phyloP scores from a whole-genome alignment of 2,888 invertebrate genomes.

The Hipparchia sbordonii region DNA sequence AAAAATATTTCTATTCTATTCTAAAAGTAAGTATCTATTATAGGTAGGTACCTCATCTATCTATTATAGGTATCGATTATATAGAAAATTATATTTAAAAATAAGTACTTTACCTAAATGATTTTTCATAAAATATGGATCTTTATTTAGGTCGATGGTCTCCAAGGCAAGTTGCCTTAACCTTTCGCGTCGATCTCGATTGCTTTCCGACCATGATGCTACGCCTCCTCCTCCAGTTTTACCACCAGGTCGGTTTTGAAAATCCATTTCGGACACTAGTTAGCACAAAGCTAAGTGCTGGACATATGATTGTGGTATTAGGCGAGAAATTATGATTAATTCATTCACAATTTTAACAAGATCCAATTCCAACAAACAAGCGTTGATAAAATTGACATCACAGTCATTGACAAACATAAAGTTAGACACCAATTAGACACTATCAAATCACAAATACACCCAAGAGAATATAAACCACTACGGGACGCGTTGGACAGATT shows the following conservation, averaged over 20 bases:
- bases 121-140: conserved; percentile 99
- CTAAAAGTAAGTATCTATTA: too few species aligned
- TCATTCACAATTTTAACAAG: too few species aligned
- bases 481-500: too few species aligned
- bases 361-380: too few species aligned
- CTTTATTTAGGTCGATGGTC: conserved; percentile 99
- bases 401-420: too few species aligned
- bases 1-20: too few species aligned
- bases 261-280: conserved; percentile 89
- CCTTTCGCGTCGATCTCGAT: conserved; percentile 97
- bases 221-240: conserved; percentile 99
- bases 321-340: background rate
- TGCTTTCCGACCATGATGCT: conserved; percentile 99
- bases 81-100: background rate
- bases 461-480: too few species aligned
- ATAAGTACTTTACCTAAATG: conserved; percentile 87
- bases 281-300: background rate
- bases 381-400: too few species aligned
- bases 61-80: too few species aligned
- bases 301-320: background rate
- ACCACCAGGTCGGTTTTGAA: conserved; percentile 99
- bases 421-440: too few species aligned
- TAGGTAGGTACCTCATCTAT: too few species aligned
- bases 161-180: conserved; percentile 97
- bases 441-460: too few species aligned